Percentiles rank a stretch among this genome's conserved stretches.
Evolutionary conservation across 2,888 invertebrate genomes (phyloP).

Genomic region (Hartigia nigra): DNA sequence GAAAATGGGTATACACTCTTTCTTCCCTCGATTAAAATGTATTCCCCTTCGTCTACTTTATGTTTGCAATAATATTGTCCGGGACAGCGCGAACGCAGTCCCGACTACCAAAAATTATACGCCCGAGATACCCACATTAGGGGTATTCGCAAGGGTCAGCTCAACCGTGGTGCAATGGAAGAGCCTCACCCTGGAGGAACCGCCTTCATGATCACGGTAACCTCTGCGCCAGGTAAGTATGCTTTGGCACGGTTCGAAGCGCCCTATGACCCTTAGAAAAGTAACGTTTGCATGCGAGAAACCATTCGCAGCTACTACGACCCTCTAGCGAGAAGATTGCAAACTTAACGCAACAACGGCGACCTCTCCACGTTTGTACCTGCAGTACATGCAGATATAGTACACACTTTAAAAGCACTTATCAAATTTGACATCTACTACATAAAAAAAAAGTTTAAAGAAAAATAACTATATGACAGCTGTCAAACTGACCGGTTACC

Average conservation of each 20-base stretch:
- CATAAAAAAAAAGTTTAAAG: neutral
- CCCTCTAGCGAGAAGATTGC: neutral
- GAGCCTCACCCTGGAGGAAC: constrained; percentile 67
- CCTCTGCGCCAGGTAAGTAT: constrained; percentile 68
- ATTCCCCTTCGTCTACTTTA: neutral
- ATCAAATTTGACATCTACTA: neutral
- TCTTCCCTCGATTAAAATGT: too few relatives aligned
- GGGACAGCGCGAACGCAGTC: constrained; percentile 64
- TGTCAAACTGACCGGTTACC: neutral
- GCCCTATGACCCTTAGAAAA: neutral
- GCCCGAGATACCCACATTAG: constrained; percentile 69
- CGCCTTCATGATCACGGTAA: constrained; percentile 68
- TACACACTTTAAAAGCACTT: neutral
- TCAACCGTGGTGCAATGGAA: constrained; percentile 70
- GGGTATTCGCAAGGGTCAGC: constrained; percentile 70
- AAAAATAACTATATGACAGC: neutral
- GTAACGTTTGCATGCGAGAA: constrained; percentile 33
- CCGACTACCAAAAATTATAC: constrained; percentile 64
- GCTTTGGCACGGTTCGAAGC: constrained; percentile 3
- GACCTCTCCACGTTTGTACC: neutral
- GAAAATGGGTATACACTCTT: too few relatives aligned
- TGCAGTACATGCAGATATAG: neutral
- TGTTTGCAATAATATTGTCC: constrained; percentile 41
- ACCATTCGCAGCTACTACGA: neutral
- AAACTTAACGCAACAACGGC: neutral